These are phyloP conservation scores for Eretmocerus hayati DNA, from an alignment of 2,888 invertebrate genomes.

Conservation along the genomic window DNA sequence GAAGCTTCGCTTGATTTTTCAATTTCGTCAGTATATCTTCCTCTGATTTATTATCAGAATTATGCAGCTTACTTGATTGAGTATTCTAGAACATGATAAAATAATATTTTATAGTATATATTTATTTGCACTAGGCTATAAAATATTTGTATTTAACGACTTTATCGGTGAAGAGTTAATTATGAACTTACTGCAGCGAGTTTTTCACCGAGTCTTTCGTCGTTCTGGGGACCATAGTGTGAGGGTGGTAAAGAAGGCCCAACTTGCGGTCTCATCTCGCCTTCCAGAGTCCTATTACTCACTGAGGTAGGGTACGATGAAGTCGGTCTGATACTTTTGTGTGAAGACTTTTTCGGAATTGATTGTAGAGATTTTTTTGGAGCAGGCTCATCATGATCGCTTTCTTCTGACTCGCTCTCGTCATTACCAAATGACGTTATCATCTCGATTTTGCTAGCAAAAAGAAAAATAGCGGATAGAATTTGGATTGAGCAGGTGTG, in stretches of 20 bases:
- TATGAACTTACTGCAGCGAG: constrained; percentile 14
- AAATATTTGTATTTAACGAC: too few species aligned
- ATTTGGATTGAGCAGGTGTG: neutral
- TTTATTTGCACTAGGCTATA: too few species aligned
- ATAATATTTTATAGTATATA: too few species aligned
- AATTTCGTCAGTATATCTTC: constrained; percentile 44
- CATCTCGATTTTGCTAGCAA: constrained; percentile 55
- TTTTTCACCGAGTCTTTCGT: constrained; percentile 15
- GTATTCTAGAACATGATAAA: too few species aligned
- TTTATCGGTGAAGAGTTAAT: too few species aligned
- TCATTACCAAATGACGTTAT: constrained; percentile 55
- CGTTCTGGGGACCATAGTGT: constrained; percentile 30
- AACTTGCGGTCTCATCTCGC: constrained; percentile 14
- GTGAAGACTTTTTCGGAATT: constrained; percentile 3
- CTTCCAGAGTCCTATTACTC: constrained; percentile 16
- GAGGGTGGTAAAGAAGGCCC: constrained; percentile 28
- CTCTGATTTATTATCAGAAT: too few species aligned
- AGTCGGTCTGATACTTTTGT: constrained; percentile 2
- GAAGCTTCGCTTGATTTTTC: constrained; percentile 45
- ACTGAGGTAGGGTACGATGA: neutral
- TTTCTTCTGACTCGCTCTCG: constrained; percentile 42
- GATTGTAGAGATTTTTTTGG: neutral
- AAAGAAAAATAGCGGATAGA: too few species aligned
- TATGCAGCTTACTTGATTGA: too few species aligned
- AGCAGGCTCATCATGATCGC: constrained; percentile 25